A percentile compares a stretch with the other conserved stretches of the same genome.
Conservation (phyloP, 2,113 vertebrate species). For the Colossoma macropomum region DNA sequence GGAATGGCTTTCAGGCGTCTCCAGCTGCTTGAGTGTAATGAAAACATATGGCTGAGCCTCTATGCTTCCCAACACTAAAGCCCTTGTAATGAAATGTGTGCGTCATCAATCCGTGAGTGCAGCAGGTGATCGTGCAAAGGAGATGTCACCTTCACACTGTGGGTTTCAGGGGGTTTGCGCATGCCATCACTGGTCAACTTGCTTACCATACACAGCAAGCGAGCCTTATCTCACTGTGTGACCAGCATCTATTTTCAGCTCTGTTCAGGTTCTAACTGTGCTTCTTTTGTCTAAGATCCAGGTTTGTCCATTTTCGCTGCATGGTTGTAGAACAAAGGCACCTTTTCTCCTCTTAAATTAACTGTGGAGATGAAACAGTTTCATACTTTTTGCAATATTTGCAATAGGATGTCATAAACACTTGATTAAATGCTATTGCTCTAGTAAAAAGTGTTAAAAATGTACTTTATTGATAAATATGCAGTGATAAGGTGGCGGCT, state of each 20-base stretch:
- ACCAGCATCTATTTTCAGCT: neutral
- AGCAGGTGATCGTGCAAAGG: neutral
- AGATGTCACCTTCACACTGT: conserved; percentile 18
- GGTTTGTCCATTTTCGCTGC: neutral
- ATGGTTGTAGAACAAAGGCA: no score
- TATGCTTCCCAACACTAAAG: neutral
- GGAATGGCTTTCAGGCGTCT: conserved; percentile 19
- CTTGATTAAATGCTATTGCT: no score
- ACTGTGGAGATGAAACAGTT: neutral
- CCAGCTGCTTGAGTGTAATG: neutral
- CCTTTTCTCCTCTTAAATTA: neutral
- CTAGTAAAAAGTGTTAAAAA: no score
- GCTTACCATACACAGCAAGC: neutral
- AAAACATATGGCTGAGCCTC: conserved; percentile 18
- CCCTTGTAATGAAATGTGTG: conserved; percentile 18
- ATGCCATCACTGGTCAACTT: neutral
- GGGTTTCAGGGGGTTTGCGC: neutral
- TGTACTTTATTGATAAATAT: no score
- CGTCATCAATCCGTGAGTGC: conserved; percentile 8
- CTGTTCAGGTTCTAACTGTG: neutral
- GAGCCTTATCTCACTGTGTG: neutral
- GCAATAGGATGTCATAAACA: no score
- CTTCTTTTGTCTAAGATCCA: neutral
- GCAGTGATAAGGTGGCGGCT: no score
- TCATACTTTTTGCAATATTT: no score